Conservation (phyloP, 2,797 vertebrate species). For the Cirrhinus molitorella region DNA sequence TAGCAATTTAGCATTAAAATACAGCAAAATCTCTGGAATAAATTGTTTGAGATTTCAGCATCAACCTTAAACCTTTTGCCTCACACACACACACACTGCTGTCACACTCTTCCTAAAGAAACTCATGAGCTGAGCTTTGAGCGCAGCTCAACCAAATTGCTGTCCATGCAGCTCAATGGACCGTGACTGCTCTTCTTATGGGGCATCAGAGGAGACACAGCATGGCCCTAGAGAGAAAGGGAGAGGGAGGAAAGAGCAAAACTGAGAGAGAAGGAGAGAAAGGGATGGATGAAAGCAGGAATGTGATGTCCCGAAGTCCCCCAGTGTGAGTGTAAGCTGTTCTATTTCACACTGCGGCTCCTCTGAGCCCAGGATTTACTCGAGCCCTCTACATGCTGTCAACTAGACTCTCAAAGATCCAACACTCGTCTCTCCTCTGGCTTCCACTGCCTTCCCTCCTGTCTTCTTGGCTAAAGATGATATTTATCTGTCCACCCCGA, state of each 20-base stretch:
- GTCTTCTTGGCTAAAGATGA: constrained; percentile 35
- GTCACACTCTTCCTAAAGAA: constrained; percentile 41
- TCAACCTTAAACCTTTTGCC: constrained; percentile 51
- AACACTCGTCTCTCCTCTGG: constrained; percentile 52
- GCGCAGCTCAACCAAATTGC: constrained; percentile 60
- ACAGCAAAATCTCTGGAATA: constrained; percentile 51
- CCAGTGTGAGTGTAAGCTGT: constrained; percentile 59
- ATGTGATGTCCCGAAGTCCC: constrained; percentile 57
- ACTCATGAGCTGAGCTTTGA: constrained; percentile 46
- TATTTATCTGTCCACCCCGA: constrained; percentile 42
- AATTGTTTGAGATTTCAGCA: constrained; percentile 57
- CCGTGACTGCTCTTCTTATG: constrained; percentile 62
- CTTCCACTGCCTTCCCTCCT: constrained; percentile 43
- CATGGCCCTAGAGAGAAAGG: constrained; percentile 56
- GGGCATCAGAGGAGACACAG: constrained; percentile 58
- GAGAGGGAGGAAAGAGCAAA: constrained; percentile 35
- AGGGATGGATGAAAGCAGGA: constrained; percentile 57
- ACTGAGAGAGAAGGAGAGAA: constrained; percentile 45
- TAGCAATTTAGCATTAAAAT: constrained; percentile 59
- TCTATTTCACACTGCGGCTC: constrained; percentile 59
- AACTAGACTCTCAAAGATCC: constrained; percentile 53
- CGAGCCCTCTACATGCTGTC: constrained; percentile 59
- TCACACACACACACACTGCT: constrained; percentile 30
- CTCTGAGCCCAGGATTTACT: constrained; percentile 61
- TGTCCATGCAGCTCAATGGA: constrained; percentile 59